Base-by-base conservation (phyloP, 2,113 vertebrate genomes). In the Ptilonorhynchus violaceus region DNA sequence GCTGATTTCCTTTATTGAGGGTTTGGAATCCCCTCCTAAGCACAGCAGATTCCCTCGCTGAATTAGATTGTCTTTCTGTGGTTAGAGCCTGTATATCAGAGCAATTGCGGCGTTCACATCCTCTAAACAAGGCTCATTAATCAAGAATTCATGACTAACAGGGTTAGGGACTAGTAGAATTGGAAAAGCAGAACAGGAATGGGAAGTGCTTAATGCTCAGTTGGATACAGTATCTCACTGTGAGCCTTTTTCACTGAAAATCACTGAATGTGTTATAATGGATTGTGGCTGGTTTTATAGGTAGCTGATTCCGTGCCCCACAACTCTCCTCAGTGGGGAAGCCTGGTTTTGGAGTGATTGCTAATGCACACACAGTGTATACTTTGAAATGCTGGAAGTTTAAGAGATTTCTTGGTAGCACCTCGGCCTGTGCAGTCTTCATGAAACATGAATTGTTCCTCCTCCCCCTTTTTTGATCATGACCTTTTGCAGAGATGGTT, bases 51-150 rank as follows among this genome's bases (percentile, higher is more conserved):
- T 91, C 81, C 89, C 92, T 66, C 0, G 5, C 77, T 91, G 91
- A 74, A 88, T 75, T 66, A 87, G 77, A 86, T 89, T 6, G 2
- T 88, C 67, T 85, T 75, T 96, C 67, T 85, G 90, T 76, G 74
- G 8, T 85, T 85, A 53, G 63, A 91, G 66, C 63, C 41, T 4
- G 2, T 41, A 3, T 52, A 84, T 84, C 84, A 88, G 95, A 88
- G 88, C 70, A 58, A 75, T 89, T 94, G 79, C 76, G 63, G 72
- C 41, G 56, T 89, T 92, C 87, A 35, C 72, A 46, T 89, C 76
- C 55, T 85, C 81, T 37, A 79, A 94, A 91, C 92, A 94, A 94
- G 92, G 91, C 81, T 96, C 87, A 94, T 96, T 96, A 97, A 95
- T 96, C 11, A 41, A 77, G 85, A 80, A 95, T 91, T 96, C 91